A percentile compares a stretch with the other conserved stretches of the same genome.
Evolutionary conservation across 2,797 vertebrate genomes (phyloP).

Genomic region (Philypnodon macrostomus): DNA sequence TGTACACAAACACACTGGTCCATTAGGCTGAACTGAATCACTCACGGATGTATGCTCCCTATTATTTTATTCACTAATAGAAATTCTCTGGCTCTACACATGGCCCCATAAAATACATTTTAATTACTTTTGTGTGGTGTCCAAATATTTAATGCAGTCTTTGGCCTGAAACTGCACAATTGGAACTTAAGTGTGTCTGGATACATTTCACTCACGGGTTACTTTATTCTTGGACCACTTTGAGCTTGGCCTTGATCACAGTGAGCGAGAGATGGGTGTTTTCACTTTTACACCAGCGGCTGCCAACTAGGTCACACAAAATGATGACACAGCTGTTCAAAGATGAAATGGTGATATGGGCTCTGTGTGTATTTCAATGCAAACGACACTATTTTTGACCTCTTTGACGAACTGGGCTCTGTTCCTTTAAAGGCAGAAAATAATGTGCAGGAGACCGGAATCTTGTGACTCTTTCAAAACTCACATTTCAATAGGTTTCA

Average conservation of each 20-base stretch:
- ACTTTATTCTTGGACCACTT: constrained; percentile 3
- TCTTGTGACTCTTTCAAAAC: too few species aligned
- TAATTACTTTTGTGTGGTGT: constrained; percentile 5
- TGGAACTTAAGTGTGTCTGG: constrained; percentile 10
- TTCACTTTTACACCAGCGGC: constrained; percentile 4
- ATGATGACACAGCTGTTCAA: constrained; percentile 4
- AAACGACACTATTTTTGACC: neutral
- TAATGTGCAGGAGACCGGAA: too few species aligned
- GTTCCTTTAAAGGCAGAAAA: too few species aligned
- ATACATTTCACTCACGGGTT: constrained; percentile 8
- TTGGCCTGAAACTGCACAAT: neutral
- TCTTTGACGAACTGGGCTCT: neutral
- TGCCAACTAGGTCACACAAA: constrained; percentile 26
- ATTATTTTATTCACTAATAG: neutral
- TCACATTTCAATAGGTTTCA: too few species aligned
- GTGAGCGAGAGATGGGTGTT: constrained; percentile 12
- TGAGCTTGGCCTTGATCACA: constrained; percentile 17
- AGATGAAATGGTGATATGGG: neutral
- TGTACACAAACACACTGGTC: too few species aligned
- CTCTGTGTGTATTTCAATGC: neutral
- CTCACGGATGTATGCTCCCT: too few species aligned
- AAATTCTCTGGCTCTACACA: neutral
- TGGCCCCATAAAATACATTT: neutral
- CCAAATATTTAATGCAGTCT: constrained; percentile 10
- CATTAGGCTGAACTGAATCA: too few species aligned